phyloP scores from a whole-genome alignment of 2,888 invertebrate genomes.

The Acanthosepion lycidas region DNA sequence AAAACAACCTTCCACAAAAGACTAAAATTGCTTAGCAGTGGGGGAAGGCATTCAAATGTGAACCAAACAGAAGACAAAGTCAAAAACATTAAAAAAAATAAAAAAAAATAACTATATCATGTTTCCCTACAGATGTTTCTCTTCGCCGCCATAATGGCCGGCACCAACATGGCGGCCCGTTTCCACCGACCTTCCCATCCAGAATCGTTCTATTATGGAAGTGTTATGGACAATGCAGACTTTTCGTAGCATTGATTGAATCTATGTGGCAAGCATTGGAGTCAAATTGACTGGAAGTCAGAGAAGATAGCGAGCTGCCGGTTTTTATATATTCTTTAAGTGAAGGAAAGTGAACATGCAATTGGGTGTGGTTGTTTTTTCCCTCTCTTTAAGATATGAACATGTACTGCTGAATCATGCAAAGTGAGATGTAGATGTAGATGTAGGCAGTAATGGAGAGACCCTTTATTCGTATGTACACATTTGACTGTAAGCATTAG shows the following conservation, averaged over 20 bases:
- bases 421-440: too few relatives aligned
- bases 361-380: neutral
- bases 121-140: neutral
- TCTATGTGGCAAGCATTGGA: conserved; percentile 15
- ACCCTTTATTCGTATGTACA: too few relatives aligned
- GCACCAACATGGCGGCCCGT: neutral
- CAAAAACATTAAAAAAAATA: too few relatives aligned
- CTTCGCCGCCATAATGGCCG: neutral
- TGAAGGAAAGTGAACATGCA: neutral
- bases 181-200: neutral
- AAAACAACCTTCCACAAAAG: too few relatives aligned
- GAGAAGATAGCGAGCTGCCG: neutral
- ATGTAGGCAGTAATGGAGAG: too few relatives aligned
- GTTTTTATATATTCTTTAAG: neutral
- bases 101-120: too few relatives aligned
- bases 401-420: too few relatives aligned
- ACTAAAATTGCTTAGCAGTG: too few relatives aligned
- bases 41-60: too few relatives aligned
- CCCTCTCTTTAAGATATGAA: too few relatives aligned
- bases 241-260: neutral
- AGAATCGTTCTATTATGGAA: neutral
- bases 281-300: conserved; percentile 17
- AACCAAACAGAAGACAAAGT: too few relatives aligned
- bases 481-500: too few relatives aligned
- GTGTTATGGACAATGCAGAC: neutral